Evolutionary conservation across 2,113 vertebrate species (phyloP), one percentile per base, ranked within the genome.

Genomic region (Hydrochoerus hydrochaeris): DNA sequence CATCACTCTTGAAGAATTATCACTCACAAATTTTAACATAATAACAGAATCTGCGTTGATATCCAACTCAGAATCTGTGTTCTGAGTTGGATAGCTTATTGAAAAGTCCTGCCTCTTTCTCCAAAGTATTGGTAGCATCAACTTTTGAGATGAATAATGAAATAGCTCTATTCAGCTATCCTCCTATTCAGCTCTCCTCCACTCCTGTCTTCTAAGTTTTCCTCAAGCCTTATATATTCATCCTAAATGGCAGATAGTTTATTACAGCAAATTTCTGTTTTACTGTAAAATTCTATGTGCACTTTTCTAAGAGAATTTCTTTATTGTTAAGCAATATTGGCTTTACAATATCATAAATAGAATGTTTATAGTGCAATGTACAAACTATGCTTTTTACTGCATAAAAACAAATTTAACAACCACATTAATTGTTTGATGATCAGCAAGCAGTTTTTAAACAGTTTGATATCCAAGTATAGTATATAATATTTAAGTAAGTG

Each of bases 381-480:
- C 14, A 94, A 90, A 96, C 22, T 78, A 17, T 95, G 82, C 8
- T 46, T 94, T 96, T 96, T 85, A 77, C 19, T 81, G 62, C 52
- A 71, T 87, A n/a, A 24, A 85, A 94, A 95, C 2, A 7, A 95
- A 81, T 95, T 81, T 85, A 96, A 90, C 41, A 91, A 32, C 60
- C 57, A 77, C 28, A 90, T 90, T 90, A 94, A 92, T 89, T 96
- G 52, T 81, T 91, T 84, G 41, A 73, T 44, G 38, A 78, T 93
- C 30, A 93, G 46, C 24, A 95, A 81, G 49, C 28, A 87, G 49
- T 4, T 52, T 93, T 71, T 85, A 46, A 88, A n/a, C n/a, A 71
- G 52, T 92, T 97, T 88, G 71, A 82, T 9, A 83, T 54, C 17
- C 44, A 82, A 94, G 81, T 10, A 81, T 41, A 85, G 4, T 87